Conservation (phyloP, 2,113 vertebrate genomes). For the Urocolius indicus region DNA sequence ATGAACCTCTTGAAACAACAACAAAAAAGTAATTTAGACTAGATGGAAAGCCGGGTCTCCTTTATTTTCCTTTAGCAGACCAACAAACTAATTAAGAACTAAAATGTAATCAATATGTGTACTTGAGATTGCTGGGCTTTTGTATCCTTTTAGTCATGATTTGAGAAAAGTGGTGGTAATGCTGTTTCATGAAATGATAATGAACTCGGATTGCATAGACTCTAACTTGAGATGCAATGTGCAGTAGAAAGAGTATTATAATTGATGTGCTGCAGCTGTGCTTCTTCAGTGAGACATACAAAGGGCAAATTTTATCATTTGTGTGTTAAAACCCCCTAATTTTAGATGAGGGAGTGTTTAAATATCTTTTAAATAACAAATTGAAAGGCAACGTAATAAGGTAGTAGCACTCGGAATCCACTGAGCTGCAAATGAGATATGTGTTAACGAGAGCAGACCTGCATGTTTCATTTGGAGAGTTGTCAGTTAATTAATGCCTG, state of each 20-base stretch:
- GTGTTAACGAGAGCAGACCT: slow-evolving; percentile 3
- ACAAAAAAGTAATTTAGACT: background rate
- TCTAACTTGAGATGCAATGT: background rate
- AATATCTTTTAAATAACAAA: slow-evolving; percentile 20
- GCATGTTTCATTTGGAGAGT: background rate
- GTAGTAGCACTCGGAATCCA: background rate
- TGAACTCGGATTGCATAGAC: background rate
- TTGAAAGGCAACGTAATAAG: background rate
- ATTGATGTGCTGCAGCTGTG: slow-evolving; percentile 2
- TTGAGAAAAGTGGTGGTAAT: background rate
- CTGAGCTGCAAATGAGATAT: background rate
- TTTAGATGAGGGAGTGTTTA: slow-evolving; percentile 6
- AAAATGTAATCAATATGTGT: background rate
- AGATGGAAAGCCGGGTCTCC: background rate
- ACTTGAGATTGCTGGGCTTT: background rate
- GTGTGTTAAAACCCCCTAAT: background rate
- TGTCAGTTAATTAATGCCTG: slow-evolving; percentile 16
- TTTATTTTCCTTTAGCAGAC: slow-evolving; percentile 24
- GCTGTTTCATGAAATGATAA: background rate
- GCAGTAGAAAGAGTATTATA: background rate
- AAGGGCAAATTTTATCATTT: slow-evolving; percentile 28
- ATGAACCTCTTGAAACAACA: background rate
- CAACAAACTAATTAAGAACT: slow-evolving; percentile 27
- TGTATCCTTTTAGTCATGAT: background rate
- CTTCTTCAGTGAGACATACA: background rate